These are phyloP conservation scores for Coreoperca whiteheadi DNA, from an alignment of 2,113 vertebrate genomes.

Conservation along the genomic window DNA sequence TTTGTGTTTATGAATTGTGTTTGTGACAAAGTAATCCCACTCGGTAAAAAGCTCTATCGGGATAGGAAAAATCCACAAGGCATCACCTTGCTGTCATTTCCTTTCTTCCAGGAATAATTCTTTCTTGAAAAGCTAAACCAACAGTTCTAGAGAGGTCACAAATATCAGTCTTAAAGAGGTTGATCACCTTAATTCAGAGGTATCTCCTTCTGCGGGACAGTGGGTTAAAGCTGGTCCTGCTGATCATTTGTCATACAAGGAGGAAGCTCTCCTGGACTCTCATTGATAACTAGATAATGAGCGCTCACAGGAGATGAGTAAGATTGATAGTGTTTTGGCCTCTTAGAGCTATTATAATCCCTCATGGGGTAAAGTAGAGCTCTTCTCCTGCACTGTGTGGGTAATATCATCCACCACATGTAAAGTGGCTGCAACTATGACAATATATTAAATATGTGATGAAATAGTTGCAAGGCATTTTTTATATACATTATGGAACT, in stretches of 20 bases:
- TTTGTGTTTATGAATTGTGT: not conserved
- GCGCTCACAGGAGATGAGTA: constrained; percentile 42
- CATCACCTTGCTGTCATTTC: not conserved
- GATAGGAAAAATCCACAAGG: not conserved
- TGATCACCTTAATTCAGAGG: not conserved
- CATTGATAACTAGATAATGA: constrained; percentile 64
- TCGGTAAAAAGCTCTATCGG: not conserved
- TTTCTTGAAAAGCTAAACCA: not conserved
- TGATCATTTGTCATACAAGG: constrained; percentile 40
- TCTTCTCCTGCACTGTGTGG: constrained; percentile 29
- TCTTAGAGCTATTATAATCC: constrained; percentile 36
- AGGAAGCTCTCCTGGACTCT: constrained; percentile 27
- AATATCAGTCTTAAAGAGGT: constrained; percentile 3
- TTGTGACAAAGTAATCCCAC: not conserved
- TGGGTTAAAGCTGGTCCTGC: not conserved
- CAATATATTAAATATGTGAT: not conserved
- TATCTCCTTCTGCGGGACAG: constrained; percentile 10
- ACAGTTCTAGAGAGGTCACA: not conserved
- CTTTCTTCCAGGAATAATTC: not conserved
- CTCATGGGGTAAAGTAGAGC: constrained; percentile 36
- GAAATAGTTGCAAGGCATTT: not conserved
- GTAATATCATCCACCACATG: not conserved
- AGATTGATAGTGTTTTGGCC: constrained; percentile 57
- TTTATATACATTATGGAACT: not conserved
- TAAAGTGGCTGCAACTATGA: not conserved